Conservation (phyloP, 30 jellyfish, hydroid and myxozoan species). For the Chironex yamaguchii region DNA sequence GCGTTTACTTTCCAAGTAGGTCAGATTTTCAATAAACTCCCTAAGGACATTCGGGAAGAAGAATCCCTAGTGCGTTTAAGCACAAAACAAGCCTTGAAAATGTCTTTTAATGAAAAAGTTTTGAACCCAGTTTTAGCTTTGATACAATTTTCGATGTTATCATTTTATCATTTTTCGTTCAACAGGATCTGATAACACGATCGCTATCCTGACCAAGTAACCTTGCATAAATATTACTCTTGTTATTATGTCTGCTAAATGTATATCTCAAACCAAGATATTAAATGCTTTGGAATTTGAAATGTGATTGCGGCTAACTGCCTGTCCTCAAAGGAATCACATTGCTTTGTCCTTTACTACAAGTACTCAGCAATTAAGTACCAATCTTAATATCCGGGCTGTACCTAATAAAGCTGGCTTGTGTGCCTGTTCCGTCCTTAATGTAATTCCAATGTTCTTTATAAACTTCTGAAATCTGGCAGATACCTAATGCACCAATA, state of each 20-base stretch:
- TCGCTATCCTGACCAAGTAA: too few species aligned
- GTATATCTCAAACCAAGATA: background rate
- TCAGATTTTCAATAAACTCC: slow-evolving; percentile 12
- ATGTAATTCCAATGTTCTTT: slow-evolving; percentile 1
- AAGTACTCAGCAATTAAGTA: slow-evolving; percentile 21
- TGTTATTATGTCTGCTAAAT: too few species aligned
- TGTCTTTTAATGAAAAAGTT: background rate
- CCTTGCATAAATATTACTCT: too few species aligned
- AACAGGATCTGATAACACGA: background rate
- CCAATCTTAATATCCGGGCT: slow-evolving; percentile 28
- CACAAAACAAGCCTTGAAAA: background rate
- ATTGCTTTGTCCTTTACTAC: slow-evolving; percentile 24
- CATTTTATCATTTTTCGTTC: background rate
- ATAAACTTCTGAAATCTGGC: background rate
- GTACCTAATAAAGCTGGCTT: slow-evolving; percentile 31
- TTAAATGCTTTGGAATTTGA: slow-evolving; percentile 22
- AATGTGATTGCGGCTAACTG: slow-evolving; percentile 30
- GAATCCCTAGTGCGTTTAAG: slow-evolving; percentile 14
- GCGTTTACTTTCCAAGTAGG: slow-evolving; percentile 12
- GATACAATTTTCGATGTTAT: background rate
- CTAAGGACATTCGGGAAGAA: slow-evolving; percentile 28
- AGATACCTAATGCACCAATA: slow-evolving; percentile 16
- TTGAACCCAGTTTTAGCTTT: background rate
- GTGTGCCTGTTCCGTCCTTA: background rate
- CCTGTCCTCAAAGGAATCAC: slow-evolving; percentile 21